Percentiles rank a stretch among this genome's conserved stretches.
Conservation (phyloP, 2,888 invertebrate genomes). For the Zaprionus lineosus region DNA sequence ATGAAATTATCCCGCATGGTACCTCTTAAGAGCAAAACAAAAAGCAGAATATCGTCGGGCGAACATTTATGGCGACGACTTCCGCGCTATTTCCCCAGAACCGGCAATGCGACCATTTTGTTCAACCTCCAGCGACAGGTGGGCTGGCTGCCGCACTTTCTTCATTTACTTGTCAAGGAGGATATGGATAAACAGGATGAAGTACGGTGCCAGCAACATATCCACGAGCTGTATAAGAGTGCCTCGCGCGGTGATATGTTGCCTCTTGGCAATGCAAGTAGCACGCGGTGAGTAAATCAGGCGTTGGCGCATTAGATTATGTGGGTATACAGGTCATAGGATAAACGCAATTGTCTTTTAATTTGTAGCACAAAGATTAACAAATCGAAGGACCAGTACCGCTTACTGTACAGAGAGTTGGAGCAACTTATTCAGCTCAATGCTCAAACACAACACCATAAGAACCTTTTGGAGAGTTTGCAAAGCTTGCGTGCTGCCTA, state of each 20-base stretch:
- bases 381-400: slow-evolving; percentile 94
- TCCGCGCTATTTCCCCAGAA: slow-evolving; percentile 92
- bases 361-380: slow-evolving; percentile 80
- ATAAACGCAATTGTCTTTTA: too few relatives aligned
- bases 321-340: background rate
- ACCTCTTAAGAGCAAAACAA: slow-evolving; percentile 86
- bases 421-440: slow-evolving; percentile 92
- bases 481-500: slow-evolving; percentile 85
- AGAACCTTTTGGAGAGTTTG: slow-evolving; percentile 90
- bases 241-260: slow-evolving; percentile 93
- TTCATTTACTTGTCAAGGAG: slow-evolving; percentile 91
- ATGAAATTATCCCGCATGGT: slow-evolving; percentile 92
- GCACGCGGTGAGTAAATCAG: slow-evolving; percentile 81
- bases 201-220: slow-evolving; percentile 92
- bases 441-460: slow-evolving; percentile 90
- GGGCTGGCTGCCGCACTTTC: slow-evolving; percentile 92
- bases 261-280: slow-evolving; percentile 85
- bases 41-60: slow-evolving; percentile 84
- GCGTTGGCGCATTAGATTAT: background rate
- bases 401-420: slow-evolving; percentile 94
- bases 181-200: slow-evolving; percentile 93
- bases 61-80: slow-evolving; percentile 90
- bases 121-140: slow-evolving; percentile 91
- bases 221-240: slow-evolving; percentile 90
- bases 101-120: slow-evolving; percentile 93